Conservation (phyloP, 2,888 invertebrate genomes). For the Brachycybe producta region DNA sequence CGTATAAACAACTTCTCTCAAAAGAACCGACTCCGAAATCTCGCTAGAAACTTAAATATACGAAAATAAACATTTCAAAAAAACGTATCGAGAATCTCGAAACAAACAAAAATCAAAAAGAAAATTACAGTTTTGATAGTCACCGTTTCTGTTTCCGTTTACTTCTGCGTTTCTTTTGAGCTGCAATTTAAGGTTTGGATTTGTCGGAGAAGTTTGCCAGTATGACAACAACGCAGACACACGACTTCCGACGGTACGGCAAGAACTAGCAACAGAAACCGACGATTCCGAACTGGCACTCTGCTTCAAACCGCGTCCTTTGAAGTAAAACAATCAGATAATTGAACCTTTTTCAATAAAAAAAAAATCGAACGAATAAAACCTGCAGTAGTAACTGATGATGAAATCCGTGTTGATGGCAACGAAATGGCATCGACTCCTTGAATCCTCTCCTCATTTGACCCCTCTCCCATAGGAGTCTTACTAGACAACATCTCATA, state of each 20-base stretch:
- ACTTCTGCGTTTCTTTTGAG: neutral
- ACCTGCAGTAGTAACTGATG: no score
- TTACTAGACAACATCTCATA: no score
- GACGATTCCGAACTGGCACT: no score
- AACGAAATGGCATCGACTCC: no score
- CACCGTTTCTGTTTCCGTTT: neutral
- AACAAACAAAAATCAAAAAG: neutral
- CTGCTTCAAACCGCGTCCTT: no score
- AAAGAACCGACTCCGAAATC: slow-evolving; percentile 30
- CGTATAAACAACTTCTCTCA: slow-evolving; percentile 60
- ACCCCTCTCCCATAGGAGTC: no score
- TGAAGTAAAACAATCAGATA: no score
- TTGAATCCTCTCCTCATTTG: no score
- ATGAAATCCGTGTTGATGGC: no score
- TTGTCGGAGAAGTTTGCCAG: slow-evolving; percentile 1
- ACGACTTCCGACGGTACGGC: neutral
- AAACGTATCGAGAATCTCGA: neutral
- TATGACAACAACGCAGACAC: slow-evolving; percentile 2
- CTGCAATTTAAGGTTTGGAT: neutral
- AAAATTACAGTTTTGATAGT: neutral
- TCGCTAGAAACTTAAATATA: slow-evolving; percentile 19
- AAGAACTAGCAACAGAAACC: no score
- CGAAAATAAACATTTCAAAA: slow-evolving; percentile 2
- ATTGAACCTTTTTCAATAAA: no score
- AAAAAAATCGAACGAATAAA: no score